Conservation (phyloP, 2,797 vertebrate genomes). For the Danio jaintianensis region DNA sequence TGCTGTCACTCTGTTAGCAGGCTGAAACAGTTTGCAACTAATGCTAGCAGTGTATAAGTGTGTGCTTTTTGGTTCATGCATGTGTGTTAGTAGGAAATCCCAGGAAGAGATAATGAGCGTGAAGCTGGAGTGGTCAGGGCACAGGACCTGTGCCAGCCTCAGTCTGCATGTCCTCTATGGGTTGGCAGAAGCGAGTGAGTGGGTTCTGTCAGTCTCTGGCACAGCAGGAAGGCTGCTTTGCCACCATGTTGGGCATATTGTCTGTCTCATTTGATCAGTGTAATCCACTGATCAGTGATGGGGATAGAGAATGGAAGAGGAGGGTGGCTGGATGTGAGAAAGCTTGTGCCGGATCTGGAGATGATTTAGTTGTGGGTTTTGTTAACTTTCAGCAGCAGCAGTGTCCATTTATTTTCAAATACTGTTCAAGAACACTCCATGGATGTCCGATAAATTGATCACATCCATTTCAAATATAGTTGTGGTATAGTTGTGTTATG, state of each 20-base stretch:
- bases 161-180: slow-evolving; percentile 49
- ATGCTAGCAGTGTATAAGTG: slow-evolving; percentile 44
- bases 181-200: slow-evolving; percentile 53
- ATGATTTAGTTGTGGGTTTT: background rate
- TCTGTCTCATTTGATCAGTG: slow-evolving; percentile 62
- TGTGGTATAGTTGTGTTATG: background rate
- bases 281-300: slow-evolving; percentile 57
- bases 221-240: slow-evolving; percentile 51
- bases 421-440: background rate
- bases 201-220: slow-evolving; percentile 60
- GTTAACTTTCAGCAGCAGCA: slow-evolving; percentile 4
- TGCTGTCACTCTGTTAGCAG: slow-evolving; percentile 48
- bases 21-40: slow-evolving; percentile 55
- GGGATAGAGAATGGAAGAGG: slow-evolving; percentile 25
- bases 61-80: slow-evolving; percentile 40
- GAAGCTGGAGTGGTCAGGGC: slow-evolving; percentile 45
- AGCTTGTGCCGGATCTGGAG: background rate
- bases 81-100: slow-evolving; percentile 57
- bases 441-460: background rate
- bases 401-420: background rate
- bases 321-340: slow-evolving; percentile 5
- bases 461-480: too few relatives aligned
- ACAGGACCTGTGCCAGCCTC: slow-evolving; percentile 41
- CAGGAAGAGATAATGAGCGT: slow-evolving; percentile 56
- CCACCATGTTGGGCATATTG: slow-evolving; percentile 58